These are phyloP conservation scores for Ceratoteleas bidentatus DNA, from an alignment of 1,140 invertebrate species.

Conservation along the genomic window DNA sequence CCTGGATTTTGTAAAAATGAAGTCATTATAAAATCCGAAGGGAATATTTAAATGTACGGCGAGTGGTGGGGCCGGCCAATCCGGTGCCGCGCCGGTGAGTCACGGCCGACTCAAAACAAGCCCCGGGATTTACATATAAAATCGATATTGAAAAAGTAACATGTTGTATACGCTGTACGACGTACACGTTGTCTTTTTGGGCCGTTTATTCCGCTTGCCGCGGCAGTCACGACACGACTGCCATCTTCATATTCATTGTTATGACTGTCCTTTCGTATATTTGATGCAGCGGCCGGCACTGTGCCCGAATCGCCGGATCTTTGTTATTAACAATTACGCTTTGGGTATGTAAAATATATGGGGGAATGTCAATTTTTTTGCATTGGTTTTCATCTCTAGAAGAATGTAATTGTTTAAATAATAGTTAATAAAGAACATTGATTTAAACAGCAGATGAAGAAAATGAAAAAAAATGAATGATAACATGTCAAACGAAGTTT, in stretches of 20 bases:
- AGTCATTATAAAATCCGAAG: slow-evolving; percentile 54
- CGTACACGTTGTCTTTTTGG: slow-evolving; percentile 70
- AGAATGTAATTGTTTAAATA: no score
- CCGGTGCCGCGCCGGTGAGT: slow-evolving; percentile 57
- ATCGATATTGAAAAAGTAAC: slow-evolving; percentile 66
- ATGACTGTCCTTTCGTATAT: slow-evolving; percentile 48
- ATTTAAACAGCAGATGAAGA: no score
- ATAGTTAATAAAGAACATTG: no score
- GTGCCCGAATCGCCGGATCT: no score
- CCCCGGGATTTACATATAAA: slow-evolving; percentile 62
- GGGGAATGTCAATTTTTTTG: no score
- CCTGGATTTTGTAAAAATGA: slow-evolving; percentile 54
- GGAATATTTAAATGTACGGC: slow-evolving; percentile 39
- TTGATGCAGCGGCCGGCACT: slow-evolving; percentile 11
- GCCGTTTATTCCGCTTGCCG: slow-evolving; percentile 66
- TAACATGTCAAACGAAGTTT: no score
- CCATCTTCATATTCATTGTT: slow-evolving; percentile 66
- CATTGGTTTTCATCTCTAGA: no score
- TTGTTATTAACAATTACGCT: neutral
- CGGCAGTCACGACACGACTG: slow-evolving; percentile 70
- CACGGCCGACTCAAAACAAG: slow-evolving; percentile 62
- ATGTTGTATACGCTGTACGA: slow-evolving; percentile 65
- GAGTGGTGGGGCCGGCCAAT: slow-evolving; percentile 29
- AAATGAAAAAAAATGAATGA: no score
- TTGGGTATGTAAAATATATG: no score